Percentiles rank a stretch among this genome's conserved stretches.
Evolutionary conservation across 92 coral and sea anemone species (phyloP).

Genomic region (Zoanthus sociatus): DNA sequence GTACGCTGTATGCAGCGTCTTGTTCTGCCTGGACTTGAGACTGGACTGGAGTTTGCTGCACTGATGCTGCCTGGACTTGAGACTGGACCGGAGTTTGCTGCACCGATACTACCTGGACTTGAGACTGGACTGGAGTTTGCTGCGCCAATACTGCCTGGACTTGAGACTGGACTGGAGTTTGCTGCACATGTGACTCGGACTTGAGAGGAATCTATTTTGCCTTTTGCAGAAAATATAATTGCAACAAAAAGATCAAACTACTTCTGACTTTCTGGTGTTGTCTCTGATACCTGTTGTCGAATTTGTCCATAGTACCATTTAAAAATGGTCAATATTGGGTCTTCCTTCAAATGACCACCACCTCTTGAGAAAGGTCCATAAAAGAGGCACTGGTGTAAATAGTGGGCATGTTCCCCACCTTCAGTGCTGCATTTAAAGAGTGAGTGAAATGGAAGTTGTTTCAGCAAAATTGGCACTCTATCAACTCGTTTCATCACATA

Average conservation of each 20-base stretch:
- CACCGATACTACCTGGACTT: too few species aligned
- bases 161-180: too few species aligned
- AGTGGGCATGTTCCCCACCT: constrained; percentile 37
- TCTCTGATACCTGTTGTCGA: constrained; percentile 5
- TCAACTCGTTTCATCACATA: constrained; percentile 57
- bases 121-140: too few species aligned
- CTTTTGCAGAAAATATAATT: constrained; percentile 2
- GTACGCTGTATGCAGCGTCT: too few species aligned
- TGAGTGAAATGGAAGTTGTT: constrained; percentile 51
- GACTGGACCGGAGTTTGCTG: too few species aligned
- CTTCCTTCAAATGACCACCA: constrained; percentile 43
- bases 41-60: too few species aligned
- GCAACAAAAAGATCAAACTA: constrained; percentile 36
- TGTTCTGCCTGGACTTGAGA: too few species aligned
- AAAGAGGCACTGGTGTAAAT: constrained; percentile 49
- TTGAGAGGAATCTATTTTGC: too few species aligned
- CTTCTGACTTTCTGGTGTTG: constrained; percentile 5
- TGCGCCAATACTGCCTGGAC: too few species aligned
- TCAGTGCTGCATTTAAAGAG: constrained; percentile 40
- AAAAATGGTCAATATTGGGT: constrained; percentile 46
- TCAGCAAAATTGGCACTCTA: constrained; percentile 43
- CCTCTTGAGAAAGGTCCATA: constrained; percentile 39
- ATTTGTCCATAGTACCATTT: constrained; percentile 43
- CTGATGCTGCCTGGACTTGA: too few species aligned
- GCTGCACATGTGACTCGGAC: too few species aligned